phyloP scores from a whole-genome alignment of 2,113 vertebrate genomes.

The Semnopithecus entellus region DNA sequence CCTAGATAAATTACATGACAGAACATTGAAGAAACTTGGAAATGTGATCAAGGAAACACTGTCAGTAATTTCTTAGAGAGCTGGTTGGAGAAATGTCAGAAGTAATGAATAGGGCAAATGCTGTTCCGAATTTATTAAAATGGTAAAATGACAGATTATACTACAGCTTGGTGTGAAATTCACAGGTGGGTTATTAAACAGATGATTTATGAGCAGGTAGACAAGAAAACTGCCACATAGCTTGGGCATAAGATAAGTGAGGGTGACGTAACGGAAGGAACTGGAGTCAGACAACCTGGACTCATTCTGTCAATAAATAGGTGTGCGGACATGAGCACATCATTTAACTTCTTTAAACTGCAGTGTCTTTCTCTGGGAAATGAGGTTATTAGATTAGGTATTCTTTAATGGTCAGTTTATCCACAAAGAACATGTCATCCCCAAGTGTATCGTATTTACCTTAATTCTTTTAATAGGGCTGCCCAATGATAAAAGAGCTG shows the following conservation, averaged over 20 bases:
- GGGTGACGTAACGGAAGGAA: neutral
- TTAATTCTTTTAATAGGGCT: neutral
- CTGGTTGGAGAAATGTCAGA: neutral
- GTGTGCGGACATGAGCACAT: neutral
- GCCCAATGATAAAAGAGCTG: neutral
- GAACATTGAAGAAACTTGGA: neutral
- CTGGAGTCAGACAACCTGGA: rapidly evolving
- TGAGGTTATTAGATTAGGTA: neutral
- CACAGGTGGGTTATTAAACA: neutral
- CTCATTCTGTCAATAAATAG: neutral
- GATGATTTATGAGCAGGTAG: neutral
- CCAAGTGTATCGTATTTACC: neutral
- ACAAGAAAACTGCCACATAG: neutral
- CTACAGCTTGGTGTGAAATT: neutral
- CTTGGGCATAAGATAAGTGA: neutral
- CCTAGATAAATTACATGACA: neutral
- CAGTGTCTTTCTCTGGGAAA: neutral
- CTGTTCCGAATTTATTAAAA: neutral
- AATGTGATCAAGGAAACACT: neutral
- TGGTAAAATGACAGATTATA: neutral
- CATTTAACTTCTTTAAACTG: neutral
- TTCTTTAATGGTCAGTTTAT: neutral
- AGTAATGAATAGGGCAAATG: neutral
- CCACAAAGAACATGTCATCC: neutral
- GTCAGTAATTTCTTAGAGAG: neutral